phyloP scores from a whole-genome alignment of 2,888 invertebrate genomes.

The Fissipunctia ypsillon region DNA sequence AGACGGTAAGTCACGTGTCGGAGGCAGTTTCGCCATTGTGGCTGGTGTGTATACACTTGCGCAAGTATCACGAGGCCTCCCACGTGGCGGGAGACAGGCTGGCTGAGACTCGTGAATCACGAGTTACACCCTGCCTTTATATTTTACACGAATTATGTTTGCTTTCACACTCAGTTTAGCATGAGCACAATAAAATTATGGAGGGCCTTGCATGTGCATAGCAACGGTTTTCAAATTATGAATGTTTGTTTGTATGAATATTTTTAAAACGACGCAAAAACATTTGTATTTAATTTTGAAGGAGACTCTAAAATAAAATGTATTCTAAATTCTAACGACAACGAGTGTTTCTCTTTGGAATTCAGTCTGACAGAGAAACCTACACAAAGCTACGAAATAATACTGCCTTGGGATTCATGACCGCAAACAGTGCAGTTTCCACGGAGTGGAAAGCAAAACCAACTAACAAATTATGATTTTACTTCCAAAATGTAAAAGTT shows the following conservation, averaged over 20 bases:
- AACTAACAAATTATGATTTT: conserved; percentile 34
- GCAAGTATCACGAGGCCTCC: conserved; percentile 69
- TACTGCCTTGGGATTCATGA: conserved; percentile 48
- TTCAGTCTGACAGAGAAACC: conserved; percentile 32
- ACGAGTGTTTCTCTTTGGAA: conserved; percentile 37
- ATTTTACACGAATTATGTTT: conserved; percentile 39
- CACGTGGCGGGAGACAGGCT: conserved; percentile 72
- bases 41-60: conserved; percentile 54
- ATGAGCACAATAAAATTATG: conserved; percentile 24
- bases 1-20: conserved; percentile 45
- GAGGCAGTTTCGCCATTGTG: conserved; percentile 40
- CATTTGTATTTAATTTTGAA: not conserved
- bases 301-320: not conserved
- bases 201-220: conserved; percentile 32
- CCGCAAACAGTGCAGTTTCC: conserved; percentile 52
- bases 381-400: conserved; percentile 56
- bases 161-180: conserved; percentile 36
- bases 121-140: conserved; percentile 47
- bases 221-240: conserved; percentile 6
- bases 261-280: conserved; percentile 9
- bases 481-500: conserved; percentile 37
- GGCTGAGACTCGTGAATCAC: conserved; percentile 68
- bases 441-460: conserved; percentile 40
- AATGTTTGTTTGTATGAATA: not conserved
- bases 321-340: conserved; percentile 32